Conservation (phyloP, 2,113 vertebrate species). For the Brachyhypopomus gauderio region DNA sequence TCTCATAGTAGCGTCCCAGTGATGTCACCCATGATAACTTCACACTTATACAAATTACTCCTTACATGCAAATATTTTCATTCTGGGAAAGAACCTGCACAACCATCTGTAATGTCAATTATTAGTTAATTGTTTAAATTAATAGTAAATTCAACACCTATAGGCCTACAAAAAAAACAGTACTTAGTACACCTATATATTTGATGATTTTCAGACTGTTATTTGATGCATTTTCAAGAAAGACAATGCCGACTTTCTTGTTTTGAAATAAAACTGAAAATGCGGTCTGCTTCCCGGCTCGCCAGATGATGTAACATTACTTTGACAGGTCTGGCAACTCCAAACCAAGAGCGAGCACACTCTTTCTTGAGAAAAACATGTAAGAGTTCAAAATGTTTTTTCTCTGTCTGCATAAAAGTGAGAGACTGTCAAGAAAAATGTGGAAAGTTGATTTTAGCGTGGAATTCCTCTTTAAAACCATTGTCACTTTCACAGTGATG, state of each 20-base stretch:
- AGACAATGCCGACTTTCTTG: not conserved
- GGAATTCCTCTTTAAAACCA: not conserved
- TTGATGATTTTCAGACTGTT: not conserved
- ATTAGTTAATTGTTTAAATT: not conserved
- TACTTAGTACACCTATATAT: too few relatives aligned
- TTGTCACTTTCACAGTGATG: not conserved
- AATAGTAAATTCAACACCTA: not conserved
- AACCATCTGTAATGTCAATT: too few relatives aligned
- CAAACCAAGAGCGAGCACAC: not conserved
- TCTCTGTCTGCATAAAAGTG: conserved; percentile 4
- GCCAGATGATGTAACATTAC: not conserved
- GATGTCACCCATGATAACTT: not conserved
- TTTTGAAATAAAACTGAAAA: not conserved
- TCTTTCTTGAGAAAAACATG: not conserved
- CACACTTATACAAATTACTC: not conserved
- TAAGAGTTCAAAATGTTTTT: conserved; percentile 5
- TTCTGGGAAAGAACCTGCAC: not conserved
- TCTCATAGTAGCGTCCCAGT: too few relatives aligned
- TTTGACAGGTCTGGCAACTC: not conserved
- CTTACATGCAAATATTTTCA: not conserved
- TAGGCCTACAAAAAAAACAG: too few relatives aligned
- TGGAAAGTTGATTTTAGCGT: not conserved
- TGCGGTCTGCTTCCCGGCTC: not conserved
- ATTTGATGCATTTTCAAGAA: not conserved
- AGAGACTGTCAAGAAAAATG: not conserved